Conservation (phyloP, 2,797 vertebrate genomes). For the Trichosurus vulpecula region DNA sequence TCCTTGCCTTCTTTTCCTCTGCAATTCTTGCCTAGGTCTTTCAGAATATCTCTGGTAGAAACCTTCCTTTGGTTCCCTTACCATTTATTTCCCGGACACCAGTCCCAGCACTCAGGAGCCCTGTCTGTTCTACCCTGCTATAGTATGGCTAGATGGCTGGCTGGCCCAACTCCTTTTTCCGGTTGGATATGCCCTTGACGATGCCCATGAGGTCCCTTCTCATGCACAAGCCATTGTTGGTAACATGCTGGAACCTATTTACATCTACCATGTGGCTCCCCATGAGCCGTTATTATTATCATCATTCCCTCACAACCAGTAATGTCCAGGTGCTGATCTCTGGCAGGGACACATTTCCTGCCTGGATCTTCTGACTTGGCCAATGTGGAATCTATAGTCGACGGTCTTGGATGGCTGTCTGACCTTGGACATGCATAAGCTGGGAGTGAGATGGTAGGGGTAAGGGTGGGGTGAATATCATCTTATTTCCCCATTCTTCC, state of each 20-base stretch:
- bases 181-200: background rate
- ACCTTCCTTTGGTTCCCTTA: background rate
- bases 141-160: background rate
- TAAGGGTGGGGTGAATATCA: background rate
- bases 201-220: background rate
- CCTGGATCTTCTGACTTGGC: background rate
- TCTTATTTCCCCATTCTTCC: background rate
- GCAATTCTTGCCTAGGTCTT: background rate
- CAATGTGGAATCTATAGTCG: background rate
- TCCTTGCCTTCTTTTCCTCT: background rate
- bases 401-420: background rate
- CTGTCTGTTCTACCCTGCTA: background rate
- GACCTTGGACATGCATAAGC: background rate
- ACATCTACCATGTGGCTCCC: background rate
- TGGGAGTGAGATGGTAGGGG: background rate
- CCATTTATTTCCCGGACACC: background rate
- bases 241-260: background rate
- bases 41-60: background rate
- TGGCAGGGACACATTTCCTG: background rate
- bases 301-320: background rate
- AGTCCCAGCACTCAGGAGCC: background rate
- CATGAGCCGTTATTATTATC: background rate
- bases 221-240: background rate
- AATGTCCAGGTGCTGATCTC: background rate
- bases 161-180: background rate